These are phyloP conservation scores for Nasonovia ribisnigri DNA, from an alignment of 2,888 invertebrate species.

Conservation along the genomic window DNA sequence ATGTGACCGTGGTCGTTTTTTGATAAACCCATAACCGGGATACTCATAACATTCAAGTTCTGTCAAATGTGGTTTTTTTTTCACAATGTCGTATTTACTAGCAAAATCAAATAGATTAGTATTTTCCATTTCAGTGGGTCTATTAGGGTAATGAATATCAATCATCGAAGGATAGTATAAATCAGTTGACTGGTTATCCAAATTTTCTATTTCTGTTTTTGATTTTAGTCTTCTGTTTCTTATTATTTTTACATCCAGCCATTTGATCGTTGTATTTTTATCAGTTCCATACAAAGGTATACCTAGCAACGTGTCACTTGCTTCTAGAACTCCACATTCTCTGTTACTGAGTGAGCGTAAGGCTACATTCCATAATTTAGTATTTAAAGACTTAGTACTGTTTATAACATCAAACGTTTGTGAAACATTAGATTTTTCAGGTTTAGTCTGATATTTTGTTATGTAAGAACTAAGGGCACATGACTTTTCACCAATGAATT, in stretches of 20 bases:
- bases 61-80: no score
- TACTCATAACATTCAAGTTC: not conserved
- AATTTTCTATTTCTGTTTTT: constrained; percentile 66
- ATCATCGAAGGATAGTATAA: constrained; percentile 44
- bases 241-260: constrained; percentile 26
- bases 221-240: constrained; percentile 68
- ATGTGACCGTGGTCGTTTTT: not conserved
- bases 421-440: no score
- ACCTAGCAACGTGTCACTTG: no score
- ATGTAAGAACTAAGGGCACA: no score
- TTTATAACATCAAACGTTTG: no score
- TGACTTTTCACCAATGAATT: no score
- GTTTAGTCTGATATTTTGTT: no score
- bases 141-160: constrained; percentile 66
- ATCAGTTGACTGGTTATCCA: constrained; percentile 40
- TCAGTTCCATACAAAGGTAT: not conserved
- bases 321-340: no score
- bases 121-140: constrained; percentile 44
- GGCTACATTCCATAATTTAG: no score
- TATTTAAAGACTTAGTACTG: no score
- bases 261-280: not conserved
- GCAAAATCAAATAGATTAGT: not conserved
- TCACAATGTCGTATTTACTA: constrained; percentile 17
- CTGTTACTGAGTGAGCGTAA: no score
- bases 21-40: not conserved